Evolutionary conservation across 1,140 invertebrate species (phyloP).

Genomic region (Melanaphis sacchari): DNA sequence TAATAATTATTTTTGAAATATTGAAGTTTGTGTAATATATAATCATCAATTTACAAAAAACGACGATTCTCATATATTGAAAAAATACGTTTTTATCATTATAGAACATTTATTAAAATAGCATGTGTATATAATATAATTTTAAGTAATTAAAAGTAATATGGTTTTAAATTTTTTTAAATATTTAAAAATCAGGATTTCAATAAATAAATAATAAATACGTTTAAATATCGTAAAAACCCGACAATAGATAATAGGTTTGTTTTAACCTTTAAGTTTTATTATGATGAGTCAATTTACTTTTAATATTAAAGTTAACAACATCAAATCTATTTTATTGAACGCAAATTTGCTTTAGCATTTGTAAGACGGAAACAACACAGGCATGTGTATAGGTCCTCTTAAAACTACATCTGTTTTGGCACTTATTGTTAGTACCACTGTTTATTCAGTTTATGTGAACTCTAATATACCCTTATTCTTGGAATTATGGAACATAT

Average conservation of each 20-base stretch:
- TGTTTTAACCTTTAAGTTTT: too few relatives aligned
- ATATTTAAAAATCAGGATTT: background rate
- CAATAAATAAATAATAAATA: background rate
- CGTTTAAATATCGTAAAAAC: too few relatives aligned
- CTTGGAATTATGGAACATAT: background rate
- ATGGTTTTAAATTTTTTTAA: background rate
- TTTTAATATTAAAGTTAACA: too few relatives aligned
- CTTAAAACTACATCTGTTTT: constrained; percentile 32
- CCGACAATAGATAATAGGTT: too few relatives aligned
- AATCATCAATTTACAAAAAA: too few relatives aligned
- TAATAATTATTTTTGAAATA: too few relatives aligned
- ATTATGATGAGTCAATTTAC: too few relatives aligned
- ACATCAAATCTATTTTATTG: too few relatives aligned
- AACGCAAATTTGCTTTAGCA: too few relatives aligned
- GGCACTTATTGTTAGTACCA: background rate
- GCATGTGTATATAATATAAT: background rate
- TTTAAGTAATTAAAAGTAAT: background rate
- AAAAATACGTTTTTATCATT: background rate
- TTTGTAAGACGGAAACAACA: background rate
- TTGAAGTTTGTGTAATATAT: too few relatives aligned
- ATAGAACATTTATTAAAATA: background rate
- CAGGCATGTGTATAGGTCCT: too few relatives aligned
- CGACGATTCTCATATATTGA: background rate
- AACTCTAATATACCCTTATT: background rate
- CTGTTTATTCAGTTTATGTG: background rate